Evolutionary conservation across 2,888 invertebrate genomes (phyloP).

Genomic region (Microctonus brassicae): DNA sequence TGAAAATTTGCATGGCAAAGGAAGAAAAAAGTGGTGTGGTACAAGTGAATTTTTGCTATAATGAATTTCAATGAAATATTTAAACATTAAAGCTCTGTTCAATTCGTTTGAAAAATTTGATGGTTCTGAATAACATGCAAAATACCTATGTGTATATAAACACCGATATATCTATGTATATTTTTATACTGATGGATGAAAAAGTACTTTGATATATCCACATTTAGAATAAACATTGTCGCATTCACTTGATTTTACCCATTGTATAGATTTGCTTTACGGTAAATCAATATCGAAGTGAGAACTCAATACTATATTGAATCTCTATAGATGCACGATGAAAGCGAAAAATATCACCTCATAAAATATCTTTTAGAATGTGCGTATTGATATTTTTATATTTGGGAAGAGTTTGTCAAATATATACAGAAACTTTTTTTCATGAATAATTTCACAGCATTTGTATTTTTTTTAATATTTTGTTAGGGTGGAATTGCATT

Average conservation of each 20-base stretch:
- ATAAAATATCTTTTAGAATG: not conserved
- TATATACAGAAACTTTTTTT: not conserved
- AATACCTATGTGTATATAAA: not conserved
- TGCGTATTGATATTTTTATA: not conserved
- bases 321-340: not conserved
- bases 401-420: not conserved
- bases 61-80: not conserved
- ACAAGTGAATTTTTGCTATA: not conserved
- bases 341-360: not conserved
- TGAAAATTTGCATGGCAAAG: constrained; percentile 12
- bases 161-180: not conserved
- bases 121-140: not conserved
- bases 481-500: not conserved
- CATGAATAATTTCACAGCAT: not conserved
- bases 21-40: not conserved
- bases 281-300: constrained; percentile 3
- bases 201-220: not conserved
- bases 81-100: not conserved
- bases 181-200: not conserved
- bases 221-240: not conserved
- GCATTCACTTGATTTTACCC: constrained; percentile 11
- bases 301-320: not conserved
- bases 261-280: constrained; percentile 1
- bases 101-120: not conserved
- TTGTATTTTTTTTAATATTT: not conserved